Evolutionary conservation across 2,797 vertebrate genomes (phyloP), one percentile per base, ranked within the genome.

Genomic region (Sebastes kiyomatsui): DNA sequence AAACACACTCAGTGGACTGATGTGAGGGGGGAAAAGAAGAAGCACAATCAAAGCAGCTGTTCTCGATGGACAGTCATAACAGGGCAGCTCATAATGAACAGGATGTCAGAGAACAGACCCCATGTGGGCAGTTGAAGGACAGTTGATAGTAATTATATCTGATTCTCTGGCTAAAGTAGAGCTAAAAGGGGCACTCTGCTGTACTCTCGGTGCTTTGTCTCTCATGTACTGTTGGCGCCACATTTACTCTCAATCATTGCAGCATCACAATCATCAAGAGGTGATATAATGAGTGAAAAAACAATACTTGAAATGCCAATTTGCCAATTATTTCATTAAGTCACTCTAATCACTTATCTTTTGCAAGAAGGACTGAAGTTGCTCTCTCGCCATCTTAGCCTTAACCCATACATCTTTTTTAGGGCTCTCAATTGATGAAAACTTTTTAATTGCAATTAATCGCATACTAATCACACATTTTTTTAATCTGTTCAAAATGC

Each of bases 101-200:
- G 69, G 61, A 74, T 84, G 87, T 88, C 89, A 87, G 80, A 82
- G 78, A 75, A 77, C 72, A 82, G 88, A 87, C 81, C 88, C 77
- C 62, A 69, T 86, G 86, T 90, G 78, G 87, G 85, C 64, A 77
- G 83, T 55, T 87, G 88, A 88, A 88, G 89, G 82, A 88, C 72
- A 68, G 84, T 85, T 87, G 79, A 90, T 71, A 62, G 68, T 89
- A 82, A 91, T 93, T 89, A 89, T 79, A 79, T 88, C 75, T 80
- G 81, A 90, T 89, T 90, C 52, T 80, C 67, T 74, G 77, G 67
- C 66, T 81, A 71, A 87, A 85, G 74, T 80, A 8, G 27, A 77
- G 79, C 84, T 81, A 66, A 80, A 86, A 90, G 78, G 76, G 61
- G 54, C 80, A 69, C 64, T 81, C 54, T 75, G 77, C 66, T 87